phyloP scores from a whole-genome alignment of 2,888 invertebrate species.

The Fissipunctia ypsillon region DNA sequence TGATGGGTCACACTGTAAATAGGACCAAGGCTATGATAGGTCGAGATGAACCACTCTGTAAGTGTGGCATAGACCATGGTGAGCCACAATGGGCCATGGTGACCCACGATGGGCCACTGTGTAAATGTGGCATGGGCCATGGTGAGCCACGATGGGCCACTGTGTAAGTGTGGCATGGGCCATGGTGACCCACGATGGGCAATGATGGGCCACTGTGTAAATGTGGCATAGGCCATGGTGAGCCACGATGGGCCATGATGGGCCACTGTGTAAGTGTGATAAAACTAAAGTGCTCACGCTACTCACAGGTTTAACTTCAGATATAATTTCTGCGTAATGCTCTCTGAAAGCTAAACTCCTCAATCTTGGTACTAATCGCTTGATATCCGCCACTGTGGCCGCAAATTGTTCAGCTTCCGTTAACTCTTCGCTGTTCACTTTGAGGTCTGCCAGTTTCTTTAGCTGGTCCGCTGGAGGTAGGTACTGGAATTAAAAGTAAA shows the following conservation, averaged over 20 bases:
- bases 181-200: not conserved
- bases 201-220: not conserved
- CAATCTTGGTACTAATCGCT: conserved; percentile 95
- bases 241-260: not conserved
- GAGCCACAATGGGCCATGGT: not conserved
- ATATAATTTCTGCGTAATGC: conserved; percentile 96
- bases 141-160: no score
- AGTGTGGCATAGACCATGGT: not conserved
- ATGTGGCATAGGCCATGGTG: accelerated
- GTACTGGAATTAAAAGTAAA: no score
- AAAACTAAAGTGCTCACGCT: not conserved
- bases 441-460: conserved; percentile 94
- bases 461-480: conserved; percentile 98
- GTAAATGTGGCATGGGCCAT: not conserved
- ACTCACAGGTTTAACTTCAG: conserved; percentile 91
- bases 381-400: conserved; percentile 96
- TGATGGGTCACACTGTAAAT: no score
- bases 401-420: conserved; percentile 99
- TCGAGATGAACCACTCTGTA: not conserved
- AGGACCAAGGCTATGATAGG: no score
- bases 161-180: not conserved
- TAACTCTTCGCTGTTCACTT: conserved; percentile 93
- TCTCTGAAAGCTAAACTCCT: conserved; percentile 97
- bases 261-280: not conserved
- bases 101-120: not conserved